Conservation (phyloP, 2,888 invertebrate genomes). For the Girardia tigrina region DNA sequence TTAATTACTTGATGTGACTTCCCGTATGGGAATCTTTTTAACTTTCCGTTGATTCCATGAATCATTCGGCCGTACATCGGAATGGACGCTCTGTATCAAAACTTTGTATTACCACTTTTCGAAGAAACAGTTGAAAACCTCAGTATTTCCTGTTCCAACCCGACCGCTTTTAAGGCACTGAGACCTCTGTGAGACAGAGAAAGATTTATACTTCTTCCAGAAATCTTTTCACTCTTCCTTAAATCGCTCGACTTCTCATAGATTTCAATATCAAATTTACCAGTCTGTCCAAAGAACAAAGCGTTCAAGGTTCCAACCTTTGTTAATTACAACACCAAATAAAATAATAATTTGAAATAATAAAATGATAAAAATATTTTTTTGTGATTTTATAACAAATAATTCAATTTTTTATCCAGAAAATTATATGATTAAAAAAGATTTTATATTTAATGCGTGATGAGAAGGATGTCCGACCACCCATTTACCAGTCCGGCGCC, state of each 20-base stretch:
- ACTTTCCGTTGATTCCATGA: conserved; percentile 63
- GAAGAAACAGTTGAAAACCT: too few species aligned
- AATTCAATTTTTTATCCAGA: not conserved
- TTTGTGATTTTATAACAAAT: not conserved
- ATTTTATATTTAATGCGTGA: too few species aligned
- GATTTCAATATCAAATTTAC: conserved; percentile 62
- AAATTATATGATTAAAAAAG: not conserved
- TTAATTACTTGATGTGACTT: conserved; percentile 66
- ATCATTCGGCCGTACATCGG: conserved; percentile 80
- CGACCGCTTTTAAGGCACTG: conserved; percentile 65
- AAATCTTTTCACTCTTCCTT: conserved; percentile 58
- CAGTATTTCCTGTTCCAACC: conserved; percentile 61
- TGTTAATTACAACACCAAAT: too few species aligned
- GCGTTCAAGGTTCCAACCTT: conserved; percentile 79
- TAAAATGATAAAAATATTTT: not conserved
- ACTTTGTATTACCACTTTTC: not conserved
- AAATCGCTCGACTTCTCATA: conserved; percentile 81
- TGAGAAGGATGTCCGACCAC: too few species aligned
- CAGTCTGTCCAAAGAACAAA: conserved; percentile 68
- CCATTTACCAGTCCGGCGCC: not conserved
- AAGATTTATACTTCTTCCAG: conserved; percentile 81
- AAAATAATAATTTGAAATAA: not conserved
- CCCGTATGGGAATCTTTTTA: conserved; percentile 69
- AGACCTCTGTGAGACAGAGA: conserved; percentile 75
- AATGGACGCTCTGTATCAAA: conserved; percentile 51